phyloP scores from a whole-genome alignment of 2,113 vertebrate species.

The Vireo altiloquus region DNA sequence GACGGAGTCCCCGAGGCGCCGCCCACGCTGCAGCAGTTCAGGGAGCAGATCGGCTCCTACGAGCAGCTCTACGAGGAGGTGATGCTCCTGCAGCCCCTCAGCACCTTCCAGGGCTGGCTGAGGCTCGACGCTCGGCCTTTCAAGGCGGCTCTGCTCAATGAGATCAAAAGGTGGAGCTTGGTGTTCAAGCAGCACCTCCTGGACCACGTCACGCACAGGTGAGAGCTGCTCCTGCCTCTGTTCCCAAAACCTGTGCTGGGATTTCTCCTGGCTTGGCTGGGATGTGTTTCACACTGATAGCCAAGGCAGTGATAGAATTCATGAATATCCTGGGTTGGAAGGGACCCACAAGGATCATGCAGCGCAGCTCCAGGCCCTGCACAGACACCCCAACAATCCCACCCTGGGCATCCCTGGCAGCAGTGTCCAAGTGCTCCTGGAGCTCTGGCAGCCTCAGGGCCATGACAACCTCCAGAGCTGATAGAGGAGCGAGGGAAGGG shows the following conservation, averaged over 20 bases:
- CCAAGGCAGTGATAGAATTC: no score
- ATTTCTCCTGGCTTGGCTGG: neutral
- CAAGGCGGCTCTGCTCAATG: constrained; percentile 82
- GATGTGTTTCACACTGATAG: neutral
- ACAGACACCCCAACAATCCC: neutral
- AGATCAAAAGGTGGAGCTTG: constrained; percentile 90
- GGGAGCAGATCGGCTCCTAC: constrained; percentile 84
- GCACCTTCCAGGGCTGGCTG: constrained; percentile 85
- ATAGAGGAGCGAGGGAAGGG: neutral
- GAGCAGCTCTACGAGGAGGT: constrained; percentile 86
- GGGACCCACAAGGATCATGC: neutral
- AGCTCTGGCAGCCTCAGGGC: neutral
- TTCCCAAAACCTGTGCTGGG: fast-evolving
- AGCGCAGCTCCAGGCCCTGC: neutral
- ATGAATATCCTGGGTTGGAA: neutral
- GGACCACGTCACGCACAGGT: constrained; percentile 88
- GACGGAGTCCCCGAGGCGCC: constrained; percentile 70
- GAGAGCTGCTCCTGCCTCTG: neutral
- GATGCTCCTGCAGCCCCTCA: constrained; percentile 70
- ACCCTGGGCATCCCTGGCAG: neutral
- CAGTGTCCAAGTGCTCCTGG: fast-evolving
- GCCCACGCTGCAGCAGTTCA: constrained; percentile 78
- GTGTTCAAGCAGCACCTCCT: constrained; percentile 94
- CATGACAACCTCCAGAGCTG: neutral
- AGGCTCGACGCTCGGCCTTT: constrained; percentile 80